Evolutionary conservation across 2,113 vertebrate genomes (phyloP).

Genomic region (Salvelinus sp.): DNA sequence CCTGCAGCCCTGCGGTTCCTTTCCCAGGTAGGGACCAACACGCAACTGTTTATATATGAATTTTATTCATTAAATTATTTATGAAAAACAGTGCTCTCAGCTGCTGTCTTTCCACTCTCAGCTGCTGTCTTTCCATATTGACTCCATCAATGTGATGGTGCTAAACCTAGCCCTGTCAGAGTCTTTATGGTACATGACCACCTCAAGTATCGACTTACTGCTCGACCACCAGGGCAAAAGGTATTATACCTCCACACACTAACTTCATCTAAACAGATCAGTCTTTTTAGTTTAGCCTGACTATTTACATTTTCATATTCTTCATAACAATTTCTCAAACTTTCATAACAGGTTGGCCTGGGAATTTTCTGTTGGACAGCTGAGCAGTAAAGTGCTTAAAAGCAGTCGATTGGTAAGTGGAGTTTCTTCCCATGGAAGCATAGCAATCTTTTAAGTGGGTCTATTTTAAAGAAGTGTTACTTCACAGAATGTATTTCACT

Average conservation of each 20-base stretch:
- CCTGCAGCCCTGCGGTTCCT: conserved; percentile 80
- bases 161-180: conserved; percentile 88
- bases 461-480: background rate
- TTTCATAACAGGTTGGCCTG: conserved; percentile 77
- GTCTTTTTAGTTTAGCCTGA: background rate
- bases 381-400: conserved; percentile 94
- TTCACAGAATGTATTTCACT: background rate
- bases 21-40: conserved; percentile 80
- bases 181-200: conserved; percentile 93
- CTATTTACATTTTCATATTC: background rate
- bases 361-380: conserved; percentile 83
- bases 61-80: background rate
- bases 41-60: too few species aligned
- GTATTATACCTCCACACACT: conserved; percentile 29
- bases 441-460: too few species aligned
- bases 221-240: conserved; percentile 83
- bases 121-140: conserved; percentile 89
- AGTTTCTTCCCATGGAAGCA: too few species aligned
- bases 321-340: background rate
- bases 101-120: conserved; percentile 45
- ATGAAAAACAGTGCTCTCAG: background rate
- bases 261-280: background rate
- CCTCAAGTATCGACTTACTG: conserved; percentile 82
- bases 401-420: conserved; percentile 89
- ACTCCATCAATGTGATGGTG: conserved; percentile 93